A percentile compares a stretch with the other conserved stretches of the same genome.
Evolutionary conservation across 2,888 invertebrate species (phyloP).

Genomic region (Marronus borbonicus): DNA sequence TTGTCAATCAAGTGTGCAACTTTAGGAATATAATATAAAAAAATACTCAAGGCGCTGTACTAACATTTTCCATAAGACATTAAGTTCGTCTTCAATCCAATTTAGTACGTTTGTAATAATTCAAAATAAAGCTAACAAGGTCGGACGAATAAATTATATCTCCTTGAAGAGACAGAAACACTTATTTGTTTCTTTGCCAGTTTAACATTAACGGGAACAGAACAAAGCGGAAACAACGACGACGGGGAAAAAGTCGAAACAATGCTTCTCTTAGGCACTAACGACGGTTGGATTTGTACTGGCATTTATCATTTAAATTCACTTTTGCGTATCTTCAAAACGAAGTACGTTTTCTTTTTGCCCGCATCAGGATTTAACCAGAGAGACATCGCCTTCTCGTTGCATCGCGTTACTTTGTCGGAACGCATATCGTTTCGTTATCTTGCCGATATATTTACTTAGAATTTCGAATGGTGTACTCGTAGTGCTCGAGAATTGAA

Average conservation of each 20-base stretch:
- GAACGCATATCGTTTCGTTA: not conserved
- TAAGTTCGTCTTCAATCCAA: not conserved
- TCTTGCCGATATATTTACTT: constrained; percentile 11
- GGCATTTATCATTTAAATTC: constrained; percentile 40
- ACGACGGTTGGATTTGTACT: constrained; percentile 20
- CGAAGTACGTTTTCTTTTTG: not conserved
- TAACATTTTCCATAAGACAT: too few relatives aligned
- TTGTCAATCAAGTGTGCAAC: too few relatives aligned
- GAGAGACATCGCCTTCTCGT: not conserved
- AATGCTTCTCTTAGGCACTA: constrained; percentile 15
- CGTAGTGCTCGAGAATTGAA: constrained; percentile 13
- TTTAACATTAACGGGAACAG: constrained; percentile 25
- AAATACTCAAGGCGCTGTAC: too few relatives aligned
- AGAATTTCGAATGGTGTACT: not conserved
- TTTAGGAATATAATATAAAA: too few relatives aligned
- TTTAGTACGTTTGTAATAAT: constrained; percentile 9
- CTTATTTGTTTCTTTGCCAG: constrained; percentile 10
- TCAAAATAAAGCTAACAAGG: not conserved
- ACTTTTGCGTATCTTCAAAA: constrained; percentile 1
- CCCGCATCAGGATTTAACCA: not conserved
- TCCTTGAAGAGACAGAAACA: constrained; percentile 15
- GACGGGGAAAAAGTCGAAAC: not conserved
- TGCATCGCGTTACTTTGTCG: not conserved
- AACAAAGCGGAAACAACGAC: constrained; percentile 9
- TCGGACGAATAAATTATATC: constrained; percentile 32